Evolutionary conservation across 2,888 invertebrate genomes (phyloP).

Genomic region (Latrodectus hesperus): DNA sequence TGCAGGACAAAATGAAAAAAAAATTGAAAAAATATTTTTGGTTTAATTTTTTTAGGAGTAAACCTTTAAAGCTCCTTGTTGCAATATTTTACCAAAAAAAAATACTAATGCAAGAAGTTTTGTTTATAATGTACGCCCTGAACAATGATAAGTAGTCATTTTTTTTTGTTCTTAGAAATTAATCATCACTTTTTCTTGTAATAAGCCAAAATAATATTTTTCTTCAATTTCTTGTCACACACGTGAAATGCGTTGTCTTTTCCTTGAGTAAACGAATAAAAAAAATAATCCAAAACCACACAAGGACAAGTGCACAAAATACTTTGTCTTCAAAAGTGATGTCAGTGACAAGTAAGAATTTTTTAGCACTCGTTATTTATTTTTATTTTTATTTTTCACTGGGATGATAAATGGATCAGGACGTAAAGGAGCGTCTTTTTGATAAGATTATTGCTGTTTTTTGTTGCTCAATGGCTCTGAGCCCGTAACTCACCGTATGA

Average conservation of each 20-base stretch:
- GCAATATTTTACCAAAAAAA: too few relatives aligned
- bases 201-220: too few relatives aligned
- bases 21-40: too few relatives aligned
- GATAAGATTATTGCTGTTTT: conserved; percentile 5
- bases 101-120: too few relatives aligned
- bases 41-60: too few relatives aligned
- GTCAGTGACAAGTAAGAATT: background rate
- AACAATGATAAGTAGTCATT: too few relatives aligned
- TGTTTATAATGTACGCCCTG: too few relatives aligned
- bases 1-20: too few relatives aligned
- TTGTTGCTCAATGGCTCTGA: background rate
- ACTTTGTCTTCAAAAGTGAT: background rate
- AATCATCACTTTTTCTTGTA: too few relatives aligned
- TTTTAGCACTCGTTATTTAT: background rate
- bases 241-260: background rate
- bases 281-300: background rate
- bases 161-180: too few relatives aligned
- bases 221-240: background rate
- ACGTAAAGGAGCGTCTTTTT: background rate
- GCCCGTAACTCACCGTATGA: background rate
- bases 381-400: background rate
- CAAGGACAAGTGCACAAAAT: background rate
- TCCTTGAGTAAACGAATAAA: background rate
- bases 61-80: too few relatives aligned
- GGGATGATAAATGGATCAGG: background rate